Evolutionary conservation across 1,140 invertebrate species (phyloP).

Genomic region (Dolichoris vasculosae): DNA sequence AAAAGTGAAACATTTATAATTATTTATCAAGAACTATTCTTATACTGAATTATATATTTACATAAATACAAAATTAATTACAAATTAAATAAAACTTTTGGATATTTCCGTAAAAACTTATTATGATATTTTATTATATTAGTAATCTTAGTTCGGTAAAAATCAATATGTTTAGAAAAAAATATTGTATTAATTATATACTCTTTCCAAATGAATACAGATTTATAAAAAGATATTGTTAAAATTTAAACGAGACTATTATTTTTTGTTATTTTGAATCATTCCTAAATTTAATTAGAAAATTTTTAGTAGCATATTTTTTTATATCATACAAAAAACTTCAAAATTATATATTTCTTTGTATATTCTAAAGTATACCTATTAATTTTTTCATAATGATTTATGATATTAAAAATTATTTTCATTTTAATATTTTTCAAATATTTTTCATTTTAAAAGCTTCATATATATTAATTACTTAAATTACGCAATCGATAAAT

Average conservation of each 20-base stretch:
- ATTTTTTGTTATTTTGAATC: too few species aligned
- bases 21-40: neutral
- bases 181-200: too few species aligned
- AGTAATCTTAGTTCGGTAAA: too few species aligned
- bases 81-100: neutral
- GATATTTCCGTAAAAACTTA: neutral
- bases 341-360: neutral
- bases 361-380: neutral
- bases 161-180: too few species aligned
- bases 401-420: neutral
- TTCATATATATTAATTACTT: neutral
- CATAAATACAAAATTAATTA: neutral
- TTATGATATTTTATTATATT: too few species aligned
- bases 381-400: conserved; percentile 14
- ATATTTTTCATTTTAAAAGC: neutral
- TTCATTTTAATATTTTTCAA: neutral
- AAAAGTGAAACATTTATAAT: neutral
- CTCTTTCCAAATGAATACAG: too few species aligned
- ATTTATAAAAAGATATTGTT: too few species aligned
- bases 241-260: too few species aligned
- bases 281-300: too few species aligned
- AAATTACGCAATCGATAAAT: conserved; percentile 9
- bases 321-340: neutral
- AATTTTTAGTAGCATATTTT: conserved; percentile 6
- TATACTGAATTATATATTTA: too few species aligned